phyloP scores from a whole-genome alignment of 2,888 invertebrate species.

The Drosophila gaucha region DNA sequence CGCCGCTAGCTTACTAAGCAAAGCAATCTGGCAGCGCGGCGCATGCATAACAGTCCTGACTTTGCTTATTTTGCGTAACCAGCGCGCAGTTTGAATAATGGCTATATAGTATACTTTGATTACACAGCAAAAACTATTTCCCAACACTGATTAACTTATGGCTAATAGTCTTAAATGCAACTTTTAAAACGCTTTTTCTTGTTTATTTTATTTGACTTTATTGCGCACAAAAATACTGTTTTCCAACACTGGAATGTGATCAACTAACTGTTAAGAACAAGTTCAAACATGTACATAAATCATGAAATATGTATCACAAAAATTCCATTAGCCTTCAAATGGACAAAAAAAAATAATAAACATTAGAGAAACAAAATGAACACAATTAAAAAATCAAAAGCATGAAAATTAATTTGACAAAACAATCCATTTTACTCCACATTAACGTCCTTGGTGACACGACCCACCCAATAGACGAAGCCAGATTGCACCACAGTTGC shows the following conservation, averaged over 20 bases:
- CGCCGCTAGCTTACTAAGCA: background rate
- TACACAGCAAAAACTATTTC: too few species aligned
- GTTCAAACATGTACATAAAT: constrained; percentile 41
- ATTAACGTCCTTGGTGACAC: constrained; percentile 87
- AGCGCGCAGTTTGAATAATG: background rate
- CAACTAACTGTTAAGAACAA: constrained; percentile 33
- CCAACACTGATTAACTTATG: too few species aligned
- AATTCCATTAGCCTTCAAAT: constrained; percentile 46
- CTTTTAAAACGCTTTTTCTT: background rate
- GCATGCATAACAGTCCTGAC: background rate
- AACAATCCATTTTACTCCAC: constrained; percentile 82
- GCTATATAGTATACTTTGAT: too few species aligned
- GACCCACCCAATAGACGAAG: constrained; percentile 90
- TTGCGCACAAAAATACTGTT: constrained; percentile 66
- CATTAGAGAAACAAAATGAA: constrained; percentile 12
- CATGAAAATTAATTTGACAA: constrained; percentile 30
- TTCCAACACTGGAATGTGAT: constrained; percentile 29
- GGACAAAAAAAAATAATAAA: constrained; percentile 15
- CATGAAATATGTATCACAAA: constrained; percentile 68
- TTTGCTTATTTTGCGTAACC: background rate
- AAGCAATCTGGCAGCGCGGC: constrained; percentile 10
- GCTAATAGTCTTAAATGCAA: too few species aligned
- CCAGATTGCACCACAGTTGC: constrained; percentile 89
- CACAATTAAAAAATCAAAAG: constrained; percentile 29
- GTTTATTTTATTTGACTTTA: constrained; percentile 47